A percentile compares a stretch with the other conserved stretches of the same genome.
Evolutionary conservation across 2,797 vertebrate species (phyloP).

Genomic region (Falco concolor): DNA sequence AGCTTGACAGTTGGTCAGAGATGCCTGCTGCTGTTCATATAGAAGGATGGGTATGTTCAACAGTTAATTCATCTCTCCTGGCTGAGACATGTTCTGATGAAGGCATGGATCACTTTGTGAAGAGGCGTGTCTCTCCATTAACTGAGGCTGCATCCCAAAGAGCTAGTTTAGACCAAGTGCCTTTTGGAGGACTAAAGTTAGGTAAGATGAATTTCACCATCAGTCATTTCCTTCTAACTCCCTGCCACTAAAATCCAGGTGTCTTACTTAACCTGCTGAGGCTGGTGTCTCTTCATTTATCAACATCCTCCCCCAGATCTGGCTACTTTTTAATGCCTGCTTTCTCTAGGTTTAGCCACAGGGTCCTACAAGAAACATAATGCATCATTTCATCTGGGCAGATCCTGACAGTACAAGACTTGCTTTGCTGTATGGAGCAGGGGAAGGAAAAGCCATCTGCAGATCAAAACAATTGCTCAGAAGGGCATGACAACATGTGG

Average conservation of each 20-base stretch:
- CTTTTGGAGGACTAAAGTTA: neutral
- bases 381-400: neutral
- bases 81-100: neutral
- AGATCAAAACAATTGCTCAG: constrained; percentile 7
- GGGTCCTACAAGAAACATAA: neutral
- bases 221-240: neutral
- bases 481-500: neutral
- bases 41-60: neutral
- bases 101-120: neutral
- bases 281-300: neutral
- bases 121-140: neutral
- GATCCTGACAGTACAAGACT: neutral
- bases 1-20: neutral
- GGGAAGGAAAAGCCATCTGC: neutral
- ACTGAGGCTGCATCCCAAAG: neutral
- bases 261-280: neutral
- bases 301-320: neutral
- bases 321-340: neutral
- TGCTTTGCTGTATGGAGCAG: neutral
- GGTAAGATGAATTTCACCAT: neutral
- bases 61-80: neutral
- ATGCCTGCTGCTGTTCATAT: neutral
- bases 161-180: neutral
- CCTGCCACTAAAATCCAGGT: neutral
- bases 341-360: neutral